A percentile compares a stretch with the other conserved stretches of the same genome.
phyloP scores from a whole-genome alignment of 2,113 vertebrate genomes.

The Rhombomys opimus region DNA sequence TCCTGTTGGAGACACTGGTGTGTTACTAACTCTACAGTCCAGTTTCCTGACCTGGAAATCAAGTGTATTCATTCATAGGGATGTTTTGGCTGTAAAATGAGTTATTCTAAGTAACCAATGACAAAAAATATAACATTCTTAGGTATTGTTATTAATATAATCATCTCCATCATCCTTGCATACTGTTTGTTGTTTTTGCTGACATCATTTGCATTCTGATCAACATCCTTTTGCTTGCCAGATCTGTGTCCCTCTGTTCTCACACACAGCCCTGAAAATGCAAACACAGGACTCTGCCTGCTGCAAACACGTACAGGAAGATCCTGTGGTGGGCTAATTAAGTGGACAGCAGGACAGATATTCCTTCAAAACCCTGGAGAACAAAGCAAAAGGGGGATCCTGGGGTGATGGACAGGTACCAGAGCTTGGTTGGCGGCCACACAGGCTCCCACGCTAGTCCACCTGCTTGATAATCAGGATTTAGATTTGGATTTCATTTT shows the following conservation, averaged over 20 bases:
- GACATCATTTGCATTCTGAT: not conserved
- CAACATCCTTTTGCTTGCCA: not conserved
- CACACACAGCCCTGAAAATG: not conserved
- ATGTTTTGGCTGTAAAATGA: not conserved
- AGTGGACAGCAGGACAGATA: not conserved
- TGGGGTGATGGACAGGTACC: no score
- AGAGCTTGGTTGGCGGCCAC: not conserved
- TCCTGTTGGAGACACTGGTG: not conserved
- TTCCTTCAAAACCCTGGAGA: not conserved
- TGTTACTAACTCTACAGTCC: not conserved
- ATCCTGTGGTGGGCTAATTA: not conserved
- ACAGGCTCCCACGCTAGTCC: not conserved
- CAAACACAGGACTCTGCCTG: not conserved
- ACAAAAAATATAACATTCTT: not conserved
- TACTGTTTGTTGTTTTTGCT: not conserved
- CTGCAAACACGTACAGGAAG: not conserved
- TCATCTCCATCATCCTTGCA: not conserved
- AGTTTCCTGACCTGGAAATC: not conserved
- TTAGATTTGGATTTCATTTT: not conserved
- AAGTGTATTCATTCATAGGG: not conserved
- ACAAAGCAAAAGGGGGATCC: not conserved
- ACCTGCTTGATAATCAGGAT: not conserved
- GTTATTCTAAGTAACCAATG: not conserved
- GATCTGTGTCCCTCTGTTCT: not conserved
- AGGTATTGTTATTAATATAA: not conserved